phyloP scores from a whole-genome alignment of 1,140 invertebrate genomes.

The Aporrectodea caliginosa region DNA sequence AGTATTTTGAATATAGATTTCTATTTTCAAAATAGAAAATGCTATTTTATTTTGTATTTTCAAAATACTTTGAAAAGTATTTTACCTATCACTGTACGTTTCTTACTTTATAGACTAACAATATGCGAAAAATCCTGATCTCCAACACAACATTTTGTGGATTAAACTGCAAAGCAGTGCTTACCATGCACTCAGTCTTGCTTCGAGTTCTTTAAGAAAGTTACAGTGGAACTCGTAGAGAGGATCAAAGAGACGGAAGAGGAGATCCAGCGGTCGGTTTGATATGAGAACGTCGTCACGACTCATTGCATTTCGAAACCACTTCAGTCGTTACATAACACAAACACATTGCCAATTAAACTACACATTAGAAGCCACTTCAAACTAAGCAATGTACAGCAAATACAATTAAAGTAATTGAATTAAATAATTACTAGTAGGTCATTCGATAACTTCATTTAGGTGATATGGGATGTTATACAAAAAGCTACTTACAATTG shows the following conservation, averaged over 20 bases:
- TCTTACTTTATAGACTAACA: neutral
- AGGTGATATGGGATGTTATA: neutral
- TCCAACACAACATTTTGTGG: neutral
- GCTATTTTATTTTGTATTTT: neutral
- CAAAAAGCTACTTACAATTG: slow-evolving; percentile 41
- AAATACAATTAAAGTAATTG: too few species aligned
- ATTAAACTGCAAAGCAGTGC: neutral
- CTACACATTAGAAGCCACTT: too few species aligned
- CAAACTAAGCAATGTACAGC: too few species aligned
- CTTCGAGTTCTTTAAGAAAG: neutral
- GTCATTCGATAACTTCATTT: slow-evolving; percentile 39
- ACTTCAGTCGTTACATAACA: too few species aligned
- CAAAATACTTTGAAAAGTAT: neutral
- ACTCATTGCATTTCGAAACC: slow-evolving; percentile 64
- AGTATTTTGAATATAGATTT: too few species aligned
- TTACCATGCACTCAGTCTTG: neutral
- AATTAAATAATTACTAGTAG: too few species aligned
- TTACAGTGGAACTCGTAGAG: neutral
- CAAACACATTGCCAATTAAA: too few species aligned
- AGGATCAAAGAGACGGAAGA: neutral
- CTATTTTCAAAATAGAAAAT: too few species aligned
- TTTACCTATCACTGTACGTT: neutral
- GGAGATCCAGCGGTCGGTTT: neutral
- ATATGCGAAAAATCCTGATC: neutral
- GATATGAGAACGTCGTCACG: neutral